Conservation (phyloP, 2,888 invertebrate genomes). For the Pachydiplax longipennis region DNA sequence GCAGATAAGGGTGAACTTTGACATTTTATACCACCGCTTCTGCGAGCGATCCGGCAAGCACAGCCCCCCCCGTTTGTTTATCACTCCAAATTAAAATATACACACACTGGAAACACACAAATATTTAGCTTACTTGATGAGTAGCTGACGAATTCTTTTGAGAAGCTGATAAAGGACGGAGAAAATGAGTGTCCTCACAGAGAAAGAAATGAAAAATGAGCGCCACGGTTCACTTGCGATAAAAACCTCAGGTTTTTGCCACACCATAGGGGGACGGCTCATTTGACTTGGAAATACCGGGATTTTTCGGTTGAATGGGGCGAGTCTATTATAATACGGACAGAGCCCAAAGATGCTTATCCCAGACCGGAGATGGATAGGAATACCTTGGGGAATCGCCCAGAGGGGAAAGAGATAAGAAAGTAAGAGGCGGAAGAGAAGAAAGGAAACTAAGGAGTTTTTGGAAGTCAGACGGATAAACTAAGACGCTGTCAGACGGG, state of each 20-base stretch:
- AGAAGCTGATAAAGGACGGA: neutral
- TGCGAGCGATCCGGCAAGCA: neutral
- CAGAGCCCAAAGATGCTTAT: conserved; percentile 6
- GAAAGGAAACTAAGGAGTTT: too few species aligned
- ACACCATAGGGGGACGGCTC: neutral
- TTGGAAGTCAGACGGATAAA: too few species aligned
- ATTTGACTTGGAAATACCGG: neutral
- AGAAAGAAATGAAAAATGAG: neutral
- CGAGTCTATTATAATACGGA: conserved; percentile 22
- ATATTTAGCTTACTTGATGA: neutral
- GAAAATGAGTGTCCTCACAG: neutral
- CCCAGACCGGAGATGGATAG: conserved; percentile 16
- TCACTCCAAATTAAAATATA: neutral
- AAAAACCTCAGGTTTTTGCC: neutral
- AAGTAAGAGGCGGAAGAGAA: too few species aligned
- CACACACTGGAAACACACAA: neutral
- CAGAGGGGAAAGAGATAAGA: neutral
- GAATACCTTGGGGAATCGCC: neutral
- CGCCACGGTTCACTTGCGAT: neutral
- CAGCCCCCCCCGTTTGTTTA: neutral
- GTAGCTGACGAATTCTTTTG: neutral
- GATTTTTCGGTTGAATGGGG: neutral
- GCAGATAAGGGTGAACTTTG: neutral
- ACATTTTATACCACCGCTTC: neutral
- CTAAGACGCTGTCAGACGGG: too few species aligned